Evolutionary conservation across 2,113 vertebrate species (phyloP).

Genomic region (Macheiramphus alcinus): DNA sequence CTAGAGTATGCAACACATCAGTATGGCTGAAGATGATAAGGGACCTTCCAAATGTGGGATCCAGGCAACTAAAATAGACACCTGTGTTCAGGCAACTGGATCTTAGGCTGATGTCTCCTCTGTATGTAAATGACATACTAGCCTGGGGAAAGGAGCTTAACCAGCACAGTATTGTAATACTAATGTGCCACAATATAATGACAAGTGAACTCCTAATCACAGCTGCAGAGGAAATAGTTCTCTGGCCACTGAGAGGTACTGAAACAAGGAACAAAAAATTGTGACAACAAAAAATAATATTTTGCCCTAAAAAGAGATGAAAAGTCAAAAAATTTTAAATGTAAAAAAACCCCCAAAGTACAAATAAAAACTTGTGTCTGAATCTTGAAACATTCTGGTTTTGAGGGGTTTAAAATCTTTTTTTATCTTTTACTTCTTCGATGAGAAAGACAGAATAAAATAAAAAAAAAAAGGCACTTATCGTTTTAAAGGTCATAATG

Average conservation of each 20-base stretch:
- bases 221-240: neutral
- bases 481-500: neutral
- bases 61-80: neutral
- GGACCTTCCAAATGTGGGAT: neutral
- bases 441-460: neutral
- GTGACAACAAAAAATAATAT: neutral
- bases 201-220: neutral
- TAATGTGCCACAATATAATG: neutral
- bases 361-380: neutral
- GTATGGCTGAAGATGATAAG: neutral
- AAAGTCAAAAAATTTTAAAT: neutral
- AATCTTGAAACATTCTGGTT: neutral
- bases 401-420: neutral
- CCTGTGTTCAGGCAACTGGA: neutral
- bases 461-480: neutral
- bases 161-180: neutral
- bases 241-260: neutral
- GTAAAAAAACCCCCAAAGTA: rapidly evolving
- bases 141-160: neutral
- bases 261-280: neutral
- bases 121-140: neutral
- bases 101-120: neutral
- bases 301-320: neutral
- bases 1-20: neutral
- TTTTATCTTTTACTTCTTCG: neutral